Base-by-base conservation (phyloP, 1,140 invertebrate genomes). In the Euura saliciscinereae region DNA sequence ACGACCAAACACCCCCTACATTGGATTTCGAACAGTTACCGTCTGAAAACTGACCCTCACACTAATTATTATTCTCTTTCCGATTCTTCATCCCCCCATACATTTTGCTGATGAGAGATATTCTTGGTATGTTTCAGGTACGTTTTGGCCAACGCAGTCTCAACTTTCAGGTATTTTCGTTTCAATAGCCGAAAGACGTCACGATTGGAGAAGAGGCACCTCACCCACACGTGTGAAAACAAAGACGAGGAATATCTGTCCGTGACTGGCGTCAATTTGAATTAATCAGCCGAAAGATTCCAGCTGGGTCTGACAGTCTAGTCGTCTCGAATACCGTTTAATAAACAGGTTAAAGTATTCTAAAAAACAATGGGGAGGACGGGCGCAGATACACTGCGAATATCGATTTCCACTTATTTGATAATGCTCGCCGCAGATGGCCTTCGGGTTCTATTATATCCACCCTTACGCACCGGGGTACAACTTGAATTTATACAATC, bases 401-500 rank as follows among this genome's bases (percentile, higher is more conserved):
- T 59, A 59, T 59, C 51, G 51, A 59, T 59, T 59, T 59, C 51
- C 51, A 59, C 51, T 59, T 59, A 59, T 59, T 59, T 59, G 51
- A n/a, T 59, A 59, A 59, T 59, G 6, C 51, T 59, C 51, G 51
- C 51, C 51, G 51, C 51, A 59, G 51, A 59, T 59, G 51, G 51
- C 13, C 51, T 59, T n/a, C 13, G 8, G 51, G 51, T 59, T 59
- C 51, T 59, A 11, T n/a, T 59, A 6, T 6, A 59, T 59, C 6
- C 51, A 59, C 51, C 51, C 51, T n/a, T 28, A 59, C 51, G 51
- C 51, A 59, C 2, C 51, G 6, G 51, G 51, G 51, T 28, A 28
- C 28, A 28, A 28, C 28, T 28, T 28, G 28, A 28, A 28, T 28
- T 28, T 28, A 28, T 28, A 28, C 28, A 28, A 28, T 28, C 28